Evolutionary conservation across 2,113 vertebrate species (phyloP), one percentile per base, ranked within the genome.

Genomic region (Neogale vison): DNA sequence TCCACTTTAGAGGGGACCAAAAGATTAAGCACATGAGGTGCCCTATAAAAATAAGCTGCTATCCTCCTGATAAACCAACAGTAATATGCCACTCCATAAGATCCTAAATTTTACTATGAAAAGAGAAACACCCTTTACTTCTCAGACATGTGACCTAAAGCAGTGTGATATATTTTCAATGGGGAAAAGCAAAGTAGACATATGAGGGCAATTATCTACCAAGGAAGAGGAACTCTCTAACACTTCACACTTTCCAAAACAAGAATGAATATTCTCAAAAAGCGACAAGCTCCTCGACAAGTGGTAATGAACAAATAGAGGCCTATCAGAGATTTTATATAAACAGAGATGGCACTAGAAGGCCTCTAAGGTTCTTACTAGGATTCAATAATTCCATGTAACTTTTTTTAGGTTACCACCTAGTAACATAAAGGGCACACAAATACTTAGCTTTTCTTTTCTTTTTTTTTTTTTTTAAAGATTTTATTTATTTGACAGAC

Each of bases 261-360:
- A 17, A 86, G 45, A 93, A 94, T 63, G 31, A 80, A 61, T 82
- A 82, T n/a, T 92, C 45, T 87, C 89, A 39, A 91, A 85, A 77
- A 94, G 47, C 36, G 92, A 8, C 31, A 87, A 88, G 55, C 77
- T 90, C 42, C 63, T 92, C 69, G 59, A 88, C 42, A 77, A 74
- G 42, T 90, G 71, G 34, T 65, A 88, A 63, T 36, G 4, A 96
- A 87, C 65, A 86, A 72, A 72, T 20, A 77, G 14, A 74, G 26
- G 42, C 31, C n/a, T 74, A 57, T 34, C n/a, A 47, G n/a, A 21
- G 21, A 86, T 79, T 92, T 87, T 59, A 67, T 12, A 95, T 39
- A 95, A 91, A 79, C 2, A 79, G 18, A 69, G 10, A n/a, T 12
- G 3, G 21, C 21, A 90, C 72, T 45, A 92, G 5, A 50, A 1